phyloP scores from a whole-genome alignment of 2,797 vertebrate genomes.

The Xenopus petersii region DNA sequence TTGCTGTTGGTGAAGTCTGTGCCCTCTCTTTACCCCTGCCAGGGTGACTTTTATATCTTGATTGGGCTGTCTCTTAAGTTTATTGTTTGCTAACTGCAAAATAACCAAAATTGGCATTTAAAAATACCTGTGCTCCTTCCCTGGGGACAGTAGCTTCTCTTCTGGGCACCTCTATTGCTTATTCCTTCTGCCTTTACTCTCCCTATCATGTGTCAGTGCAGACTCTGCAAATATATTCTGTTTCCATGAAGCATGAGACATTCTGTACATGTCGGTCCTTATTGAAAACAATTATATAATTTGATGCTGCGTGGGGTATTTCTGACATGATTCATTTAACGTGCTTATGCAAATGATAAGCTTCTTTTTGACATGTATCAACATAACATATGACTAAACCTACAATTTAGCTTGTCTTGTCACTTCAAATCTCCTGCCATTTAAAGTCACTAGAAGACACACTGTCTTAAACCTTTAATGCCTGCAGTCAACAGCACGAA shows the following conservation, averaged over 20 bases:
- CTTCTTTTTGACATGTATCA: conserved; percentile 70
- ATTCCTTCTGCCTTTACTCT: not conserved
- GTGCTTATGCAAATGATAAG: conserved; percentile 63
- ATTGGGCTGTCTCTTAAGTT: conserved; percentile 25
- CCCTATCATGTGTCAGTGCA: conserved; percentile 27
- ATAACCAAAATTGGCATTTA: conserved; percentile 32
- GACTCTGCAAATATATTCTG: conserved; percentile 28
- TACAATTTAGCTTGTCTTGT: conserved; percentile 68
- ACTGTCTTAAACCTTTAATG: conserved; percentile 64
- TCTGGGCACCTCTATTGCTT: conserved; percentile 4
- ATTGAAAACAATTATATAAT: conserved; percentile 63
- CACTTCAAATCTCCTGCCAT: conserved; percentile 62
- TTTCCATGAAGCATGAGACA: conserved; percentile 21
- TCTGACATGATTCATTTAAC: conserved; percentile 70
- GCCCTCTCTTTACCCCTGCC: conserved; percentile 15
- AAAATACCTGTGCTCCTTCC: conserved; percentile 20
- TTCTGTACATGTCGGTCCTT: conserved; percentile 24
- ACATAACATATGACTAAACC: conserved; percentile 68
- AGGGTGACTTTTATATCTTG: conserved; percentile 22
- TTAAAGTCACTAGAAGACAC: conserved; percentile 58
- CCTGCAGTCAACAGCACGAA: conserved; percentile 63
- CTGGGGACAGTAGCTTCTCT: conserved; percentile 14
- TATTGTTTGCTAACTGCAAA: conserved; percentile 26
- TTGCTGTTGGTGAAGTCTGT: not conserved
- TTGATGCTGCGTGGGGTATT: conserved; percentile 66